These are phyloP conservation scores for Amblyjoppa fuscipennis DNA, from an alignment of 2,888 invertebrate genomes.

Conservation along the genomic window DNA sequence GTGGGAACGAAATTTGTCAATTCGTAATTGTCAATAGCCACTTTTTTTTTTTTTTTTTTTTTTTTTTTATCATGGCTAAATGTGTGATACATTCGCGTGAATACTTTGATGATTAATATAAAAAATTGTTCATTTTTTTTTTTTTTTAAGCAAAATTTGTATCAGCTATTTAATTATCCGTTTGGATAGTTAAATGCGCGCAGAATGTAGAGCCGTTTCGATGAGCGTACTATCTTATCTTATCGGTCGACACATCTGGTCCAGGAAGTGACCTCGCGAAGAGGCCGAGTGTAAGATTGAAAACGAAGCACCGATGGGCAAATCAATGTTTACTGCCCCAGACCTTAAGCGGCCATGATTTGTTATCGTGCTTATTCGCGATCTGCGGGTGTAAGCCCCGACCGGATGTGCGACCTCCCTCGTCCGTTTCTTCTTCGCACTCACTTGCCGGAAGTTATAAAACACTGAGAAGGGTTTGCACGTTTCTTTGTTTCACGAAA, in stretches of 20 bases:
- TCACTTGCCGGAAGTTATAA: not conserved
- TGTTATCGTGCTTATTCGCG: conserved; percentile 27
- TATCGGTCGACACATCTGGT: conserved; percentile 1
- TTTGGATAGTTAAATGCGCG: not conserved
- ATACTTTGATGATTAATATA: too few relatives aligned
- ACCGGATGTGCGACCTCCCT: not conserved
- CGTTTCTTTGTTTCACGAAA: too few relatives aligned
- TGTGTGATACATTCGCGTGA: too few relatives aligned
- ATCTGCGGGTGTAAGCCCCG: conserved; percentile 14
- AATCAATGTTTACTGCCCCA: conserved; percentile 36
- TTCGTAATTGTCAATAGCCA: not conserved
- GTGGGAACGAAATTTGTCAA: conserved; percentile 47
- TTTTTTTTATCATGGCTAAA: not conserved
- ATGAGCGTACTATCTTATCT: not conserved
- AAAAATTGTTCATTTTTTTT: too few relatives aligned
- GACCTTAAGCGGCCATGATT: conserved; percentile 40
- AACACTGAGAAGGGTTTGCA: too few relatives aligned
- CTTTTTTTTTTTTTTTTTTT: conserved; percentile 7
- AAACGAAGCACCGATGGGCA: conserved; percentile 4
- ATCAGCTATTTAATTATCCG: not conserved
- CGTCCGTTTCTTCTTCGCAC: not conserved
- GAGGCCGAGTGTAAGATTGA: not conserved
- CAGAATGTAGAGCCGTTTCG: not conserved
- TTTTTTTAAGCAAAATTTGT: not conserved
- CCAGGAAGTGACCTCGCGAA: not conserved